Evolutionary conservation across 92 coral and sea anemone species (phyloP), one percentile per base, ranked within the genome.

Genomic region (Siderastrea siderea): DNA sequence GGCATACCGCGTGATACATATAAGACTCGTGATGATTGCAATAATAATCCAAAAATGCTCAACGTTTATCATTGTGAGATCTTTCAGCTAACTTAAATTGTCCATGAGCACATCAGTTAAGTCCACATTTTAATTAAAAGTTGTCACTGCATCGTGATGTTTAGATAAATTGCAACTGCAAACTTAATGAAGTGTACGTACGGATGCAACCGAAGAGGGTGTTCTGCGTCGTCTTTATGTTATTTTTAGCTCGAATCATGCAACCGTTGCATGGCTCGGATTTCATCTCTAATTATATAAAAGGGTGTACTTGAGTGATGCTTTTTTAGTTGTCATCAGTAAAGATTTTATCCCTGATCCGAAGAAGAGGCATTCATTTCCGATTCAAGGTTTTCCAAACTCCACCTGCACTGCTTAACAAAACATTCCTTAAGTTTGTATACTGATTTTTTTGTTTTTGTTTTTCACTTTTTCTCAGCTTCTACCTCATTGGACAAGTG

Each of bases 401-500:
- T 26, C 38, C 38, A 26, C 38, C 38, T 26, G 38, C 38, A 26
- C 64, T 12, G 3, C 14, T 59, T 12, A 59, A 59, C 14, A 3
- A 59, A 59, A 7, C 19, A 13, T 13, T 13, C 19, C 66, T 14
- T 16, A 17, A 2, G 1, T 17, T 15, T 26, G 19, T 12, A 7
- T 61, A 19, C 47, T 65, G 2, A 68, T 46, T 72, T 47, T 72
- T 17, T 26, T 48, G 14, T 71, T 9, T 46, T 57, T 48, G n/a
- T 10, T 51, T 19, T 77, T 70, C 3, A 16, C 47, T 81, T 7
- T 3, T 12, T 84, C 15, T 43, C 38, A 91, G 93, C 71, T 90
- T 15, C 47, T 90, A 51, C 94, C 93, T 49, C 94, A 91, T 47
- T 95, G 98, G 98, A 80, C 90, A 2, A 86, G 91, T 53, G 93